A percentile compares a stretch with the other conserved stretches of the same genome.
These are phyloP conservation scores for Hemitrygon akajei DNA, from an alignment of 2,797 vertebrate species.

Conservation along the genomic window DNA sequence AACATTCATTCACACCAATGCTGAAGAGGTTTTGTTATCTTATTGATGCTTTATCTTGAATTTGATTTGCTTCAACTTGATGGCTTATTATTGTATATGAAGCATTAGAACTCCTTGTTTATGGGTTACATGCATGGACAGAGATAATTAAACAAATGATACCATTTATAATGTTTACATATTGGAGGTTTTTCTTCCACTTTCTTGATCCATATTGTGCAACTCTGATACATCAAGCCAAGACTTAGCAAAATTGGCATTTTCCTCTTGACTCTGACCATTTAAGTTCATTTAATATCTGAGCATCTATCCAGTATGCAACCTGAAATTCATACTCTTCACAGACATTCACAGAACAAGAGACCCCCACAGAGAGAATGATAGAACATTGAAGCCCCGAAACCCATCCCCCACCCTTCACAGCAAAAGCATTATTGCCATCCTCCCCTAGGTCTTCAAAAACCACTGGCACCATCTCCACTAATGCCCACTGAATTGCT, in stretches of 20 bases:
- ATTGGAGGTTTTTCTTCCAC: neutral
- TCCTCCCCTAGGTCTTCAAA: too few species aligned
- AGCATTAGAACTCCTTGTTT: neutral
- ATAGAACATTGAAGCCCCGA: too few species aligned
- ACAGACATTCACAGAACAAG: too few species aligned
- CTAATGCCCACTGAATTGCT: neutral
- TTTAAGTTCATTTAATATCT: too few species aligned
- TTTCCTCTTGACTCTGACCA: too few species aligned
- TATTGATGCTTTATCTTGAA: neutral
- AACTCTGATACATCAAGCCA: neutral
- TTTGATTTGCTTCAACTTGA: neutral
- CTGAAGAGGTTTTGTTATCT: too few species aligned
- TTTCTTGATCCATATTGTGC: neutral
- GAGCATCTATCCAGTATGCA: too few species aligned
- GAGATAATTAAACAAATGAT: neutral
- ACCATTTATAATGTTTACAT: neutral
- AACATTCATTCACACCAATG: neutral
- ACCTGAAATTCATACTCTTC: too few species aligned
- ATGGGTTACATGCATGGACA: neutral
- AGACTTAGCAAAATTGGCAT: neutral
- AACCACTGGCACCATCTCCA: too few species aligned
- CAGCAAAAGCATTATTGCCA: too few species aligned
- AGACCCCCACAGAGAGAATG: too few species aligned
- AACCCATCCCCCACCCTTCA: too few species aligned
- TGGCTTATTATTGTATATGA: conserved; percentile 12